phyloP scores from a whole-genome alignment of 2,113 vertebrate genomes.

The Sinosuthora webbiana region DNA sequence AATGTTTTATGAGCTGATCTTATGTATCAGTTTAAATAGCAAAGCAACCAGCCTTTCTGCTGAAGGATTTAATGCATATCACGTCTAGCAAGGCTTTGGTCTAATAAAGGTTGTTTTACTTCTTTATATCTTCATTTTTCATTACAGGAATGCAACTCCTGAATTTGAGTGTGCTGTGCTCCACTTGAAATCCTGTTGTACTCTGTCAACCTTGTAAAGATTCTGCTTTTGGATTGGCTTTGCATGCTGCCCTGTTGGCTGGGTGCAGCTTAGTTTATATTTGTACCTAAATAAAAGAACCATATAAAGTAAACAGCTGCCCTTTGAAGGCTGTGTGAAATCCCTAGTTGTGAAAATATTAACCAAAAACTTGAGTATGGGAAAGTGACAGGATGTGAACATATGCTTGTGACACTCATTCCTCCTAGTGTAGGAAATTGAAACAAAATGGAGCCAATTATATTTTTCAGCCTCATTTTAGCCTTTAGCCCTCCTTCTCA shows the following conservation, averaged over 20 bases:
- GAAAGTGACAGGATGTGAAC: background rate
- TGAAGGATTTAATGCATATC: background rate
- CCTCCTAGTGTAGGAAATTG: background rate
- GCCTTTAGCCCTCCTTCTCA: conserved; percentile 6
- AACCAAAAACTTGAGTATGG: background rate
- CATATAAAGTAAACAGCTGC: background rate
- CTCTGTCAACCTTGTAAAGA: background rate
- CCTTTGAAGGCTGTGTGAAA: conserved; percentile 6
- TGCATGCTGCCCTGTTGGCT: background rate
- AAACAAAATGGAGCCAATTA: background rate
- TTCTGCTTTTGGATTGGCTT: background rate
- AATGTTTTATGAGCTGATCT: background rate
- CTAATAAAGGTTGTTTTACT: background rate
- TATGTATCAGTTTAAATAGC: background rate
- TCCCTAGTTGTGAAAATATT: background rate
- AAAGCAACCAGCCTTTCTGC: background rate
- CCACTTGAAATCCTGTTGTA: background rate
- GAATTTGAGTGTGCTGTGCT: background rate
- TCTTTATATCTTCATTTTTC: background rate
- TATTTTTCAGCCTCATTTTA: conserved; percentile 15
- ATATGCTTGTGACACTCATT: background rate
- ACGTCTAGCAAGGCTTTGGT: background rate
- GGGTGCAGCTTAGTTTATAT: background rate
- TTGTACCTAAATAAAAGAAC: background rate
- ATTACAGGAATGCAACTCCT: background rate